A percentile compares a stretch with the other conserved stretches of the same genome.
Evolutionary conservation across 1,140 invertebrate species (phyloP).

Genomic region (Lasioglossum albipes): DNA sequence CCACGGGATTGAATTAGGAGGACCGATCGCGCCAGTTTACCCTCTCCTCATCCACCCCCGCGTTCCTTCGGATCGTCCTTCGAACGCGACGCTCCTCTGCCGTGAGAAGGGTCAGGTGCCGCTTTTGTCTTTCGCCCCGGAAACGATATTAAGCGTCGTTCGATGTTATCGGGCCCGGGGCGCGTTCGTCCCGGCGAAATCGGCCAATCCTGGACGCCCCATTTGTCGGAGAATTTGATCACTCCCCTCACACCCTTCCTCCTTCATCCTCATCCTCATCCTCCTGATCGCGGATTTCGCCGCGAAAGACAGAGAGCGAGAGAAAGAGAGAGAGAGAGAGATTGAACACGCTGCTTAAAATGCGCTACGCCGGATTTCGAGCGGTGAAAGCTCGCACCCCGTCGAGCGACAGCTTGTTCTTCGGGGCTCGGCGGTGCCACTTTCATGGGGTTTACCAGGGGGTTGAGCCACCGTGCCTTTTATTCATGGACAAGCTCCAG

Average conservation of each 20-base stretch:
- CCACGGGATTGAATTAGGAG: conserved; percentile 67
- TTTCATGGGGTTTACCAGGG: neutral
- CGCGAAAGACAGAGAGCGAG: neutral
- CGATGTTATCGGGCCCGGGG: conserved; percentile 57
- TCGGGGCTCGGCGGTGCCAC: neutral
- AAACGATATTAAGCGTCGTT: conserved; percentile 65
- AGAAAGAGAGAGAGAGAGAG: neutral
- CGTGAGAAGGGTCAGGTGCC: conserved; percentile 63
- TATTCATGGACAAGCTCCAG: neutral
- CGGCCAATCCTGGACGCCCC: conserved; percentile 46
- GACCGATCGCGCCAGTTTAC: conserved; percentile 58
- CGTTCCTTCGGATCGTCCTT: conserved; percentile 48
- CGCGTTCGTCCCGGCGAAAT: conserved; percentile 36
- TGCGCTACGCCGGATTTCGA: neutral
- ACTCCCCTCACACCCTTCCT: neutral
- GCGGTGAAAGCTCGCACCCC: neutral
- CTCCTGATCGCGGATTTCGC: conserved; percentile 15
- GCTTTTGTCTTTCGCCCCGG: conserved; percentile 60
- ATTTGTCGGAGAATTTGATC: conserved; percentile 54
- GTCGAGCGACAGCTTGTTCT: neutral
- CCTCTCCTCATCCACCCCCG: neutral
- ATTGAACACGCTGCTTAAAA: conserved; percentile 15
- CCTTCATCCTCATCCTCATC: too few relatives aligned
- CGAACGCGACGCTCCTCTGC: neutral
- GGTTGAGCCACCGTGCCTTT: neutral